Conservation (phyloP, 2,888 invertebrate species). For the Nymphalis c-album region DNA sequence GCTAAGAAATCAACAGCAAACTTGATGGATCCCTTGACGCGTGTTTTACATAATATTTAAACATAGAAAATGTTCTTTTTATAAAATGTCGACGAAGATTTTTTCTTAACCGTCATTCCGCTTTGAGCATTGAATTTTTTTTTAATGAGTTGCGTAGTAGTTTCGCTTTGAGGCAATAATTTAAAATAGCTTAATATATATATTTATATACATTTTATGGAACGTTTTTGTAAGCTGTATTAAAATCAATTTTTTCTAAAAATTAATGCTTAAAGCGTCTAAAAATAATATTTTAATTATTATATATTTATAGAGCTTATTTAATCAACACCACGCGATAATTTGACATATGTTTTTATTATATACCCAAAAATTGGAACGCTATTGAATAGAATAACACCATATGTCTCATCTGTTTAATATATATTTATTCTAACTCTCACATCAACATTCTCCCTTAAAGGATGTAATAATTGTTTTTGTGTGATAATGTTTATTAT, state of each 20-base stretch:
- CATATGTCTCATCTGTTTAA: slow-evolving; percentile 42
- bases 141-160: slow-evolving; percentile 16
- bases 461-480: slow-evolving; percentile 36
- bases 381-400: slow-evolving; percentile 17
- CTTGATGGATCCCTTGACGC: slow-evolving; percentile 12
- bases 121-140: slow-evolving; percentile 15
- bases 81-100: slow-evolving; percentile 3
- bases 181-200: not conserved
- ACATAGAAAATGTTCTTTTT: slow-evolving; percentile 19
- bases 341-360: slow-evolving; percentile 3
- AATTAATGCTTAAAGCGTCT: not conserved
- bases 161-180: slow-evolving; percentile 6
- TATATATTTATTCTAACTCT: slow-evolving; percentile 62
- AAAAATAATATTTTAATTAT: not conserved
- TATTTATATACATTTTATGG: too few species aligned
- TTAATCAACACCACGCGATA: too few species aligned
- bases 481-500: slow-evolving; percentile 52
- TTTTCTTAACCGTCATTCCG: not conserved
- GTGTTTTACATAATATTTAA: slow-evolving; percentile 15
- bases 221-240: not conserved
- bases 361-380: not conserved
- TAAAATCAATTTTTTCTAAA: too few species aligned
- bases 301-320: too few species aligned
- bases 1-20: slow-evolving; percentile 9
- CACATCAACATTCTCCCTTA: slow-evolving; percentile 32